A percentile compares a stretch with the other conserved stretches of the same genome.
phyloP scores from a whole-genome alignment of 2,113 vertebrate species.

The Podarcis muralis region DNA sequence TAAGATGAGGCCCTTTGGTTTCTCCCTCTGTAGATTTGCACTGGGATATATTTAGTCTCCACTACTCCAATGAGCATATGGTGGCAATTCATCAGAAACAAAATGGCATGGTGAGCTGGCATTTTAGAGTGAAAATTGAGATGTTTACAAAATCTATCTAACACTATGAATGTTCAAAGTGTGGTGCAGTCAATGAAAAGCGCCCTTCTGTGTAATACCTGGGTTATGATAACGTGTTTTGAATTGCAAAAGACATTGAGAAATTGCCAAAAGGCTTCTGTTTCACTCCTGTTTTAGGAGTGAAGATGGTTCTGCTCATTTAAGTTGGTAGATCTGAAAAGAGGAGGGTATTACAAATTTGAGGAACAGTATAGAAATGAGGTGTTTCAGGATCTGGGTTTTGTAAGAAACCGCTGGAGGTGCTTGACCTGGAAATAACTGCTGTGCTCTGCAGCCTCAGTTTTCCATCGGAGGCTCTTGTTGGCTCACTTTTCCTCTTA shows the following conservation, averaged over 20 bases:
- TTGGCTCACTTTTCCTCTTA: too few relatives aligned
- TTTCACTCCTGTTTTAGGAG: too few relatives aligned
- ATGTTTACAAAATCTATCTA: neutral
- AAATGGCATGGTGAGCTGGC: neutral
- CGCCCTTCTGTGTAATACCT: neutral
- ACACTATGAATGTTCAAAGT: neutral
- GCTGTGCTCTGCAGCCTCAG: neutral
- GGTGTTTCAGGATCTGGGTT: neutral
- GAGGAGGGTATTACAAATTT: too few relatives aligned
- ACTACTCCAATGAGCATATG: too few relatives aligned
- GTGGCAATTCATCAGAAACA: neutral
- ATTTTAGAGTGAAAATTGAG: neutral
- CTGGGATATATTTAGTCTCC: neutral
- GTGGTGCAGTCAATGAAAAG: neutral
- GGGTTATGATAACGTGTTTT: neutral
- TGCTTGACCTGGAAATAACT: neutral
- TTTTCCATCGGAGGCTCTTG: too few relatives aligned
- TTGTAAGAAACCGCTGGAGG: neutral
- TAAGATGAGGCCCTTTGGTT: conserved; percentile 56
- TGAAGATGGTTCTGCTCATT: neutral
- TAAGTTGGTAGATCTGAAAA: neutral
- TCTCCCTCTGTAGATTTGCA: neutral
- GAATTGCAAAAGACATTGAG: neutral
- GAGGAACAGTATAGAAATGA: too few relatives aligned
- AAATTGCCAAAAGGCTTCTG: neutral